phyloP scores from a whole-genome alignment of 2,888 invertebrate genomes.

The Spodoptera littoralis region DNA sequence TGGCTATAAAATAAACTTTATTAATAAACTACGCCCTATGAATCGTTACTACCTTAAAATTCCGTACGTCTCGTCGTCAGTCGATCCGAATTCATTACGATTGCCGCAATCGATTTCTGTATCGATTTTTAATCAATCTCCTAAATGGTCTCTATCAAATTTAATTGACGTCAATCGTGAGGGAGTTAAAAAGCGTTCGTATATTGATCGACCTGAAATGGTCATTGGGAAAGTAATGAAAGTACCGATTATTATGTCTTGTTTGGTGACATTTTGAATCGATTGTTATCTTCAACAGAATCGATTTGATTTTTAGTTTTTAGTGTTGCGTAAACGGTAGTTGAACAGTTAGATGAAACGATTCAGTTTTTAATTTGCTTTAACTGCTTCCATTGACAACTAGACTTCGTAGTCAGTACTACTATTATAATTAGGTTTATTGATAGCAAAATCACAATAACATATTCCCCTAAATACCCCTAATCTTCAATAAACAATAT shows the following conservation, averaged over 20 bases:
- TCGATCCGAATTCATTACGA: constrained; percentile 68
- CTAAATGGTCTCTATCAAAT: constrained; percentile 80
- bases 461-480: constrained; percentile 4
- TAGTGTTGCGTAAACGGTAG: too few species aligned
- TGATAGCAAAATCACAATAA: not conserved
- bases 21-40: constrained; percentile 58
- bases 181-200: constrained; percentile 70
- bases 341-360: too few species aligned
- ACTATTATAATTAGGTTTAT: not conserved
- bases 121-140: constrained; percentile 83
- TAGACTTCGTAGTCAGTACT: too few species aligned
- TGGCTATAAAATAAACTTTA: constrained; percentile 61
- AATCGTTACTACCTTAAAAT: constrained; percentile 70
- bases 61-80: constrained; percentile 60
- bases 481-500: constrained; percentile 52
- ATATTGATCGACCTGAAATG: constrained; percentile 60
- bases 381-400: too few species aligned
- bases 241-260: constrained; percentile 56
- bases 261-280: constrained; percentile 53
- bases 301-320: constrained; percentile 1
- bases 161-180: constrained; percentile 83
- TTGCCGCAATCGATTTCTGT: constrained; percentile 69
- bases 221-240: constrained; percentile 61
- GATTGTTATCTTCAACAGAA: constrained; percentile 16
- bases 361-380: too few species aligned